Percentiles rank a stretch among this genome's conserved stretches.
Conservation (phyloP, 2,797 vertebrate species). For the Lindbergichthys nudifrons region DNA sequence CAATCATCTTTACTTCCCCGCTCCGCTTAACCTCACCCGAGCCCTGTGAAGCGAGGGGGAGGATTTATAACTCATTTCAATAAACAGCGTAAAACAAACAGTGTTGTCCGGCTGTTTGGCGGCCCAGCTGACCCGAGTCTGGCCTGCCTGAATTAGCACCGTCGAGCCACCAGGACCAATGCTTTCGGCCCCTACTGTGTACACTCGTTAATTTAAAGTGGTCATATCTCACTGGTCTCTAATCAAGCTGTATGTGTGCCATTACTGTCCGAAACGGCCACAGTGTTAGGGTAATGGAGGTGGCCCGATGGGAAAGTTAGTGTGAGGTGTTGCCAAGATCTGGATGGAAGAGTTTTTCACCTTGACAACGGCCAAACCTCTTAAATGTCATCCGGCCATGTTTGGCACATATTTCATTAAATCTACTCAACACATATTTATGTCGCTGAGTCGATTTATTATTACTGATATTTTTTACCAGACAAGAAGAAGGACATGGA, state of each 20-base stretch:
- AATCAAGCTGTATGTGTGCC: conserved; percentile 77
- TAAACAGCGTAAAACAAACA: conserved; percentile 80
- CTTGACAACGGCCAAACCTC: conserved; percentile 66
- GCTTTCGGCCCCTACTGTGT: conserved; percentile 59
- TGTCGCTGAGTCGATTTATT: neutral
- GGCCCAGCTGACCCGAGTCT: conserved; percentile 50
- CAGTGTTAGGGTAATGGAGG: conserved; percentile 68
- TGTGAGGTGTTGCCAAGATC: conserved; percentile 70
- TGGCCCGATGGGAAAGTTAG: conserved; percentile 59
- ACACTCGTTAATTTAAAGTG: conserved; percentile 79
- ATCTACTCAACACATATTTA: conserved; percentile 3
- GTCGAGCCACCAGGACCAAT: conserved; percentile 60
- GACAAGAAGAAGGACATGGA: neutral
- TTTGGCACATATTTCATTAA: neutral
- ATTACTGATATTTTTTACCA: conserved; percentile 21
- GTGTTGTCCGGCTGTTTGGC: conserved; percentile 56
- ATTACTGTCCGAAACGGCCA: conserved; percentile 67
- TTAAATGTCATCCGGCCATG: conserved; percentile 42
- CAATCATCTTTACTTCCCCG: conserved; percentile 61
- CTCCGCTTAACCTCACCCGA: conserved; percentile 55
- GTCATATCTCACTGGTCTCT: conserved; percentile 80
- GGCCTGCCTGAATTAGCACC: conserved; percentile 74
- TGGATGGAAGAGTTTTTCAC: conserved; percentile 73
- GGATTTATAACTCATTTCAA: conserved; percentile 78
- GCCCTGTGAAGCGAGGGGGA: conserved; percentile 32